A percentile compares a stretch with the other conserved stretches of the same genome.
phyloP scores from a whole-genome alignment of 2,113 vertebrate genomes.

The Macquaria ambigua region DNA sequence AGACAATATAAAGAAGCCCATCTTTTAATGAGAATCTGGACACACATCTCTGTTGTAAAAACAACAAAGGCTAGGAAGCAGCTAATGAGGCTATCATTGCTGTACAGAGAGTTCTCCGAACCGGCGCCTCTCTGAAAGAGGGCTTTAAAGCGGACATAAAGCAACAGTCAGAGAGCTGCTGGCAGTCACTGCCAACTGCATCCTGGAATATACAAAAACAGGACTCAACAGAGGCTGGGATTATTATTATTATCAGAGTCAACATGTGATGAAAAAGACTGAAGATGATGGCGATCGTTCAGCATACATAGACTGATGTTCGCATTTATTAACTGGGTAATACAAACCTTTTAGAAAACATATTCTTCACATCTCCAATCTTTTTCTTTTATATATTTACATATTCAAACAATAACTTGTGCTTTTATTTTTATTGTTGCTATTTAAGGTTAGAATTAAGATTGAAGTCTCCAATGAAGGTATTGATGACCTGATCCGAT shows the following conservation, averaged over 20 bases:
- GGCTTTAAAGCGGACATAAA: conserved; percentile 79
- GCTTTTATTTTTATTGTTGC: conserved; percentile 13
- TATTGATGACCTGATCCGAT: conserved; percentile 46
- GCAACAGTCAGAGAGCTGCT: conserved; percentile 73
- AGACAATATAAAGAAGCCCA: conserved; percentile 78
- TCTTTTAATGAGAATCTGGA: conserved; percentile 85
- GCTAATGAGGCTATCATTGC: conserved; percentile 86
- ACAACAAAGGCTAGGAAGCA: conserved; percentile 83
- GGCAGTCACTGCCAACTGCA: conserved; percentile 62
- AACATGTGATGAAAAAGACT: conserved; percentile 22
- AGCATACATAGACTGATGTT: not conserved
- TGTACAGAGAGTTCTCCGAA: conserved; percentile 77
- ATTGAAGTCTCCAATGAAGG: conserved; percentile 14
- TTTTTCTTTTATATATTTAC: not conserved
- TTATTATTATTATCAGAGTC: conserved; percentile 42
- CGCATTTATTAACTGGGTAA: not conserved
- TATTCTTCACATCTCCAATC: not conserved
- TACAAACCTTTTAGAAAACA: not conserved
- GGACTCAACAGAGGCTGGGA: conserved; percentile 11
- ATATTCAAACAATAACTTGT: not conserved
- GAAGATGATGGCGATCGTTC: not conserved
- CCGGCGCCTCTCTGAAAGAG: conserved; percentile 77
- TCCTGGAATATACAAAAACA: conserved; percentile 60
- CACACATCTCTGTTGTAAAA: conserved; percentile 84
- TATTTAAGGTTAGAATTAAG: conserved; percentile 28